phyloP scores from a whole-genome alignment of 2,888 invertebrate genomes.

The Trissolcus japonicus region DNA sequence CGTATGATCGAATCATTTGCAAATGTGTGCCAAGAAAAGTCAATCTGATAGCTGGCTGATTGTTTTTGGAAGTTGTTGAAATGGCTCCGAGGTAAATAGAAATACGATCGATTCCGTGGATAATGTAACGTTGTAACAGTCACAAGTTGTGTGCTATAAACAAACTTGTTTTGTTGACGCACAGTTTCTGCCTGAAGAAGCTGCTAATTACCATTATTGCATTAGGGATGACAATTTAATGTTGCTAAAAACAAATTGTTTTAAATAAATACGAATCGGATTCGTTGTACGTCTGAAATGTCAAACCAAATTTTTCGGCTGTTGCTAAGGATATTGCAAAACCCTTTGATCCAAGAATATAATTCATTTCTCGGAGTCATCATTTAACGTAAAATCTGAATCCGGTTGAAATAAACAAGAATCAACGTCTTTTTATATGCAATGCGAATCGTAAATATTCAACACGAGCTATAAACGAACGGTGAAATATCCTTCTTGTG shows the following conservation, averaged over 20 bases:
- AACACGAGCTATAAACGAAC: slow-evolving; percentile 34
- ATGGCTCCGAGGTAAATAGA: slow-evolving; percentile 7
- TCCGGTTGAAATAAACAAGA: slow-evolving; percentile 3
- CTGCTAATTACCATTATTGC: too few species aligned
- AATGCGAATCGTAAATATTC: slow-evolving; percentile 40
- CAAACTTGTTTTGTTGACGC: slow-evolving; percentile 1
- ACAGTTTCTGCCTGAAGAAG: background rate
- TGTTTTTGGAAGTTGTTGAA: slow-evolving; percentile 8
- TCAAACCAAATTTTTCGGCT: too few species aligned
- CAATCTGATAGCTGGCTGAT: background rate
- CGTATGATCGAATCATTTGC: too few species aligned
- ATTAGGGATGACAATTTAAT: too few species aligned
- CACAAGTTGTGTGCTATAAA: background rate
- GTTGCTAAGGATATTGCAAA: too few species aligned
- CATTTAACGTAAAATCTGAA: too few species aligned
- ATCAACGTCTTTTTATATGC: slow-evolving; percentile 5
- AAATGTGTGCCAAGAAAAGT: background rate
- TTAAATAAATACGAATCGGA: too few species aligned
- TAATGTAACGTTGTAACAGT: background rate
- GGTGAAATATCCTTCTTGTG: slow-evolving; percentile 32
- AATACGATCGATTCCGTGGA: slow-evolving; percentile 1
- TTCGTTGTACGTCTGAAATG: too few species aligned
- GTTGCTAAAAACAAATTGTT: too few species aligned
- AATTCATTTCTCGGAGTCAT: too few species aligned
- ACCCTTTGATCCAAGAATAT: too few species aligned